Evolutionary conservation across 2,113 vertebrate species (phyloP).

Genomic region (Bucco capensis): DNA sequence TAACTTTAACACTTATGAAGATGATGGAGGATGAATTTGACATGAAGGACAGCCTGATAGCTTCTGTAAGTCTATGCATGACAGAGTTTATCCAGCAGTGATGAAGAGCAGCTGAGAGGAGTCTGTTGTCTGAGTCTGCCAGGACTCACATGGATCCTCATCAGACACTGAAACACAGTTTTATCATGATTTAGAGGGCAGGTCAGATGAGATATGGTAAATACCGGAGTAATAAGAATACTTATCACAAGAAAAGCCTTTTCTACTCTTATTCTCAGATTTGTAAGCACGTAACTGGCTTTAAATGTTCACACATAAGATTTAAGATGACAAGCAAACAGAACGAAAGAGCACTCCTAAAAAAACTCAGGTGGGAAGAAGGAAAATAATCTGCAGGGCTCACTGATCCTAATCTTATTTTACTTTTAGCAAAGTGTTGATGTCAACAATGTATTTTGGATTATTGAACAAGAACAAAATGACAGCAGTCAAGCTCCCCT

Average conservation of each 20-base stretch:
- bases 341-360: not conserved
- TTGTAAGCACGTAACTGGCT: not conserved
- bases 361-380: not conserved
- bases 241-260: not conserved
- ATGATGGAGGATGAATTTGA: not conserved
- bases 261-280: not conserved
- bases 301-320: not conserved
- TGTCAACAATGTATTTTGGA: not conserved
- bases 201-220: not conserved
- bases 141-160: not conserved
- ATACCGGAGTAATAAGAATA: not conserved
- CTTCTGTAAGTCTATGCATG: not conserved
- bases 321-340: not conserved
- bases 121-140: not conserved
- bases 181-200: not conserved
- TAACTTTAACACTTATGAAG: not conserved
- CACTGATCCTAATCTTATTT: not conserved
- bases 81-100: not conserved
- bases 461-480: conserved; percentile 16
- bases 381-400: not conserved
- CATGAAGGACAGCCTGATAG: not conserved
- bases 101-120: not conserved
- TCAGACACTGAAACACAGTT: too few species aligned
- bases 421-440: not conserved
- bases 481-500: not conserved